Conservation (phyloP, 2,888 invertebrate species). For the Apodemia mormo region DNA sequence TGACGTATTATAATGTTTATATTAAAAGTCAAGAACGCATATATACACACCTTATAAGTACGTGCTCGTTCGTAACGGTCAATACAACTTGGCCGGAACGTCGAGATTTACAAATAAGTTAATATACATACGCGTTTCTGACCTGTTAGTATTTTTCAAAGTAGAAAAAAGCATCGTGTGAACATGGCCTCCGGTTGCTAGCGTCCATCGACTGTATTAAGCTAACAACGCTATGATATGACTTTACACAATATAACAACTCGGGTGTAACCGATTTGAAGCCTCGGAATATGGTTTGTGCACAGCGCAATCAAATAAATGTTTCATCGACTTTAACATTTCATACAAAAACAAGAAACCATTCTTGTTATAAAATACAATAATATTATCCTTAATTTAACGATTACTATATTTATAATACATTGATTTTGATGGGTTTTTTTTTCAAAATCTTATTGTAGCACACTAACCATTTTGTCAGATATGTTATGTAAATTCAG, state of each 20-base stretch:
- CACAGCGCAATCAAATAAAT: conserved; percentile 74
- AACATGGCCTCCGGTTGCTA: conserved; percentile 42
- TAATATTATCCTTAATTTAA: conserved; percentile 74
- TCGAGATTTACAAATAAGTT: not conserved
- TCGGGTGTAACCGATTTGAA: conserved; percentile 58
- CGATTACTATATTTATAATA: conserved; percentile 79
- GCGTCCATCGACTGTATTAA: conserved; percentile 48
- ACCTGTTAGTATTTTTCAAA: not conserved
- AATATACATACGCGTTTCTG: not conserved
- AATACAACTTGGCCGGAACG: not conserved
- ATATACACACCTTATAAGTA: not conserved
- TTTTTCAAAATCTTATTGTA: conserved; percentile 76
- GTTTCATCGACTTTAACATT: conserved; percentile 68
- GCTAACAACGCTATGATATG: conserved; percentile 50
- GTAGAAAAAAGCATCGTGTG: conserved; percentile 35
- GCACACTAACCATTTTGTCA: conserved; percentile 82
- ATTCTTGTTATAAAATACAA: conserved; percentile 78
- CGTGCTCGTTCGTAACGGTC: not conserved
- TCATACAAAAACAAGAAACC: conserved; percentile 77
- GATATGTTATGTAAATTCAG: conserved; percentile 82
- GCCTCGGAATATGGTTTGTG: conserved; percentile 65
- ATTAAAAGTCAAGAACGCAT: not conserved
- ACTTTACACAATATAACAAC: conserved; percentile 68
- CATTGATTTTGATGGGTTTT: conserved; percentile 73
- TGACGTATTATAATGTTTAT: not conserved